phyloP scores from a whole-genome alignment of 2,113 vertebrate genomes.

The Dendrocopos noguchii region DNA sequence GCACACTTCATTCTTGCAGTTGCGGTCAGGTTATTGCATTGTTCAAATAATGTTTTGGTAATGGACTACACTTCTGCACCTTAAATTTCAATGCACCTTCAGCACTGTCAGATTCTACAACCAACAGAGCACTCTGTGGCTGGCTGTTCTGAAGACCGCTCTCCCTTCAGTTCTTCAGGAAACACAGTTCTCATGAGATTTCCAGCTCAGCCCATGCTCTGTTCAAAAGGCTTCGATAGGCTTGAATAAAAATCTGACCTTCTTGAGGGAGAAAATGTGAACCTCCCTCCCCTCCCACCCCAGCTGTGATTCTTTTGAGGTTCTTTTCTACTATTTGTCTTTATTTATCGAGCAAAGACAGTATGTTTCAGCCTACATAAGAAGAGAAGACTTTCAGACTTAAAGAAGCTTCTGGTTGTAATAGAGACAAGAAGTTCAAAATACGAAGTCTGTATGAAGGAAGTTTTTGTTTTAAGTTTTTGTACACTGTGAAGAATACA shows the following conservation, averaged over 20 bases:
- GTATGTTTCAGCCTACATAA: neutral
- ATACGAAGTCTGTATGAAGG: neutral
- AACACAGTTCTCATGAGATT: neutral
- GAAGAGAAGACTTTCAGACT: neutral
- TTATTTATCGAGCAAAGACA: slow-evolving; percentile 39
- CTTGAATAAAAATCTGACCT: slow-evolving; percentile 60
- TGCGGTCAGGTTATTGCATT: neutral
- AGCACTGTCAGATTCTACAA: neutral
- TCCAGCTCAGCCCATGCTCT: neutral
- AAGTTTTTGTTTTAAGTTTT: neutral
- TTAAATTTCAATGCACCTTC: neutral
- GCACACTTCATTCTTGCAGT: neutral
- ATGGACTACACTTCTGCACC: neutral
- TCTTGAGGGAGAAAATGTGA: neutral
- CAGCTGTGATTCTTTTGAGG: slow-evolving; percentile 9
- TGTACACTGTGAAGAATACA: neutral
- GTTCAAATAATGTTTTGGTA: neutral
- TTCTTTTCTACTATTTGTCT: slow-evolving; percentile 28
- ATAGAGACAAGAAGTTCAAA: neutral
- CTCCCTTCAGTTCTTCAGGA: neutral
- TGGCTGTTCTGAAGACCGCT: neutral
- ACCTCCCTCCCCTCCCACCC: neutral
- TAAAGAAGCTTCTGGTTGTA: neutral
- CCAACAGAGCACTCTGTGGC: neutral
- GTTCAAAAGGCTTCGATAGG: slow-evolving; percentile 28